Evolutionary conservation across 2,797 vertebrate genomes (phyloP), one percentile per base, ranked within the genome.

Genomic region (Phoxinus dragarum): DNA sequence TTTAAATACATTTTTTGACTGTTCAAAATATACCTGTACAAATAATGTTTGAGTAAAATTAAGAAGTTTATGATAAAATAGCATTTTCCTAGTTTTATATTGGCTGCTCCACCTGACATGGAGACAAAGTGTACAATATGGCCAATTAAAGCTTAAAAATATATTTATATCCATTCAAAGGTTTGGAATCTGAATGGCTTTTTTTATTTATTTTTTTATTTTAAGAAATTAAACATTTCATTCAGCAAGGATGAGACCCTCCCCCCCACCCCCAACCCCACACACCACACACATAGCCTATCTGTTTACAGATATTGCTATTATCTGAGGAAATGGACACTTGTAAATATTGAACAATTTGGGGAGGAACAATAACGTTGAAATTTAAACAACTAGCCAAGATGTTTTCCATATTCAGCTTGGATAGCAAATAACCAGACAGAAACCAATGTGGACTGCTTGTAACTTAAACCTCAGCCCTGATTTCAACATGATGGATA

Each of bases 401-500:
- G 38, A 47, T 5, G 68, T 82, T 72, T 59, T 44, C 44, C 78
- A 27, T 1, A n/a, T 12, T 17, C 23, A 47, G 47, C 47, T 4
- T 47, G 9, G 49, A 77, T 34, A 54, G 31, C 12, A 86, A 40
- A 27, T 47, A 69, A 21, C 69, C 49, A 47, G n/a, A 80, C 19
- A 40, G 47, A 71, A 5, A 16, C 56, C 23, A 21, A n/a, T 34
- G 21, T 47, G 59, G 23, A 34, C 38, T 67, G 21, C 54, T 73
- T 73, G 27, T 59, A 74, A 66, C n/a, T 40, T 36, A 16, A 75
- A 67, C 61, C 44, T 40, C 68, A 73, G 21, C 34, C 56, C 42
- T 59, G 56, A 75, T 68, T 84, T 89, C 79, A 89, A 56, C 76
- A 72, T 61, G 88, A 82, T 69, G 67, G 84, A 79, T 73, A 88